Evolutionary conservation across 2,113 vertebrate species (phyloP).

Genomic region (Puntigrus tetrazona): DNA sequence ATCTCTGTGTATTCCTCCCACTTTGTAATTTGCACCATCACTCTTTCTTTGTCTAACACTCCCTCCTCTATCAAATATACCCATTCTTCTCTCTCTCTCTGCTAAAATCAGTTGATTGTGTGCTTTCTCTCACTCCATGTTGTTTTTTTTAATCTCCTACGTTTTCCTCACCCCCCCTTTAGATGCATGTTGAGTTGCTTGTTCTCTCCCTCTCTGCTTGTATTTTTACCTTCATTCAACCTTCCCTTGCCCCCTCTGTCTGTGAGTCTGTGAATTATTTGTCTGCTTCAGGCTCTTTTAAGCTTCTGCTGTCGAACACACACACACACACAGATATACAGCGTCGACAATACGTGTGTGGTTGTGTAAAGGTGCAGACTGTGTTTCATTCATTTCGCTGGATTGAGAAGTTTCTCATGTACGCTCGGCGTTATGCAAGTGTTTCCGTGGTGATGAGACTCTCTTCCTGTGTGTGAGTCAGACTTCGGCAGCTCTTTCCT

Average conservation of each 20-base stretch:
- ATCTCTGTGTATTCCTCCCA: not conserved
- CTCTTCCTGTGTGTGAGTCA: slow-evolving; percentile 49
- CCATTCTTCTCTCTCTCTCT: not conserved
- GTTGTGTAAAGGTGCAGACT: not conserved
- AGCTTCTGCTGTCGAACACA: not conserved
- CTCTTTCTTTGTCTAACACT: not conserved
- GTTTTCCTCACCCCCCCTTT: not conserved
- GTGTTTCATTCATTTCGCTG: slow-evolving; percentile 8
- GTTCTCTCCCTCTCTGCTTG: not conserved
- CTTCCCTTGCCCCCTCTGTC: slow-evolving; percentile 9
- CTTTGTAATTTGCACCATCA: not conserved
- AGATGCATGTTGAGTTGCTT: not conserved
- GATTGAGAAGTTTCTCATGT: slow-evolving; percentile 23
- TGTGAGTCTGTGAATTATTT: slow-evolving; percentile 13
- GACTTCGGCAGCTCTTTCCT: slow-evolving; percentile 37
- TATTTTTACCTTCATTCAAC: slow-evolving; percentile 12
- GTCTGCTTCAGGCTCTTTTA: slow-evolving; percentile 5
- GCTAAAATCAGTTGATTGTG: slow-evolving; percentile 2
- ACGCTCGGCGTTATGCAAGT: slow-evolving; percentile 8
- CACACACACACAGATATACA: not conserved
- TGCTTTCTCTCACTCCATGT: not conserved
- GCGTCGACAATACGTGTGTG: not conserved
- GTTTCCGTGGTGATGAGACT: slow-evolving; percentile 44
- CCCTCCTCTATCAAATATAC: not conserved
- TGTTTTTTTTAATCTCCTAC: not conserved